These are phyloP conservation scores for Lucilia sericata DNA, from an alignment of 1,140 invertebrate genomes.

Conservation along the genomic window DNA sequence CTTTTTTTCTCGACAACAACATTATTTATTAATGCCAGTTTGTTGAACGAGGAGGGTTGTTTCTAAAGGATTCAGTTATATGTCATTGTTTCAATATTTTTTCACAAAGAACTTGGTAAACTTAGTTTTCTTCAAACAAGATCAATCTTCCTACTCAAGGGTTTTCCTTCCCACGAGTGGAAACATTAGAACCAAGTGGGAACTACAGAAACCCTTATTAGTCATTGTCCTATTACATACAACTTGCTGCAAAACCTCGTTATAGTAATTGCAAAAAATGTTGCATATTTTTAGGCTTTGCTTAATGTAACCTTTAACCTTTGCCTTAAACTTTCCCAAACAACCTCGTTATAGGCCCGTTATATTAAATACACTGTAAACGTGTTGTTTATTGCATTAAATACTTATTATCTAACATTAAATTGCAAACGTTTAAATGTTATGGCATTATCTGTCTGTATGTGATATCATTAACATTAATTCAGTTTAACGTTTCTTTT, in stretches of 20 bases:
- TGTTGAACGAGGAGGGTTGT: neutral
- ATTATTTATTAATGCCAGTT: slow-evolving; percentile 19
- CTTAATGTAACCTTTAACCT: neutral
- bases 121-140: no score
- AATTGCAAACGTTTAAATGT: slow-evolving; percentile 24
- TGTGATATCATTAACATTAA: slow-evolving; percentile 33
- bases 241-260: no score
- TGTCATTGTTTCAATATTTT: no score
- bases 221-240: no score
- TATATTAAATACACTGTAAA: neutral
- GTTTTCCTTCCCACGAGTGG: no score
- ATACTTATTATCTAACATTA: slow-evolving; percentile 38
- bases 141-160: no score
- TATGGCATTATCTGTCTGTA: slow-evolving; percentile 33
- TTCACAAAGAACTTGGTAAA: no score
- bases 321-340: neutral
- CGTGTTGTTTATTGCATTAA: slow-evolving; percentile 33
- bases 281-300: neutral
- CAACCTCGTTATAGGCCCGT: neutral
- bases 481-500: slow-evolving; percentile 3
- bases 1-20: no score
- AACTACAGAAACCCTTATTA: no score
- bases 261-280: no score
- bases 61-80: no score
- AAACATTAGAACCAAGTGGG: no score